Conservation (phyloP, 2,888 invertebrate species). For the Notocelia uddmanniana region DNA sequence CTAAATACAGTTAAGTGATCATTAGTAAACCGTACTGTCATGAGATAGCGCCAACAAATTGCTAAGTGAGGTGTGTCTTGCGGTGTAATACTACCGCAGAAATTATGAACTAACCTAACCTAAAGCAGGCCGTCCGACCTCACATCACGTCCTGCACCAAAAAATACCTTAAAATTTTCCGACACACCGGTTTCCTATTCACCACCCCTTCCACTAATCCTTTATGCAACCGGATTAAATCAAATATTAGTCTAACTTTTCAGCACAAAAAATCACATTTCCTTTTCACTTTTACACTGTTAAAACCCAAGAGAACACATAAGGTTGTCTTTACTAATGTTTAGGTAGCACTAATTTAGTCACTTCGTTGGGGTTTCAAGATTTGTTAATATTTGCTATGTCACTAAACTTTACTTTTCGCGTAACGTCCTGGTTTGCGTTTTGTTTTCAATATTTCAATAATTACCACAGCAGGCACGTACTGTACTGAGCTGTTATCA, state of each 20-base stretch:
- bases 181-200: not conserved
- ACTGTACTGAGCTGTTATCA: constrained; percentile 32
- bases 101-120: not conserved
- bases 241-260: not conserved
- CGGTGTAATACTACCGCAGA: no score
- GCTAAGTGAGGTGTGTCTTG: no score
- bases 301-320: no score
- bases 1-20: not conserved
- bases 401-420: not conserved
- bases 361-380: not conserved
- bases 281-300: not conserved
- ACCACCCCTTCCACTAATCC: not conserved
- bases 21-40: no score
- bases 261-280: not conserved
- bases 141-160: not conserved
- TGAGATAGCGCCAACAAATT: not conserved
- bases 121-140: not conserved
- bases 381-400: not conserved
- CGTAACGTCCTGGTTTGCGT: constrained; percentile 19
- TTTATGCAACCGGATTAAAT: not conserved
- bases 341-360: not conserved
- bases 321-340: not conserved
- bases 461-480: constrained; percentile 28
- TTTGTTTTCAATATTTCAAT: constrained; percentile 25
- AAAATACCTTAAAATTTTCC: not conserved